These are phyloP conservation scores for Muntiacus reevesi DNA, from an alignment of 2,113 vertebrate species.

Conservation along the genomic window DNA sequence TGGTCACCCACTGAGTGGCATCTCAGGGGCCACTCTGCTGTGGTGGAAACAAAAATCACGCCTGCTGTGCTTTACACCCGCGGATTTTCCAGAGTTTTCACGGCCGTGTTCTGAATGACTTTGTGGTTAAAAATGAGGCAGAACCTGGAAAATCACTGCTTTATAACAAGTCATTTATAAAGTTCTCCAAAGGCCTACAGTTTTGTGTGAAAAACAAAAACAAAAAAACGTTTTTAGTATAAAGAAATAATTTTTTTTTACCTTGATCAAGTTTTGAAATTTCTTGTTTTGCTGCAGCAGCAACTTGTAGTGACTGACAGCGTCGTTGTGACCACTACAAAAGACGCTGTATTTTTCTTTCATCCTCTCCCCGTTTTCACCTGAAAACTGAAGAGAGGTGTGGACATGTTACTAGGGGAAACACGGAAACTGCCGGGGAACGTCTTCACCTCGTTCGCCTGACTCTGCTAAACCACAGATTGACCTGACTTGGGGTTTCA, in stretches of 20 bases:
- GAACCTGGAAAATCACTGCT: neutral
- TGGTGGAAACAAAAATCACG: neutral
- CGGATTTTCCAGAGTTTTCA: neutral
- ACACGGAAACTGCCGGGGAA: accelerated
- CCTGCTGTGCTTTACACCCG: neutral
- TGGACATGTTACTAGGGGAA: neutral
- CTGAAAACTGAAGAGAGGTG: slow-evolving; percentile 88
- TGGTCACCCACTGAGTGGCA: neutral
- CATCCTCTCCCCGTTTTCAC: slow-evolving; percentile 91
- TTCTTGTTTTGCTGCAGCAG: slow-evolving; percentile 94
- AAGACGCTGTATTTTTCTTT: slow-evolving; percentile 92
- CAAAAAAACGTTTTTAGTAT: neutral
- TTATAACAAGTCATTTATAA: neutral
- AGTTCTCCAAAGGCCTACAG: neutral
- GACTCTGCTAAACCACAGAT: neutral
- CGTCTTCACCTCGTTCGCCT: accelerated
- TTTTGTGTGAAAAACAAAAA: neutral
- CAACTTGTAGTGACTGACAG: slow-evolving; percentile 92
- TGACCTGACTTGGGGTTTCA: neutral
- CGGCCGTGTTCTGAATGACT: neutral
- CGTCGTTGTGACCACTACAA: slow-evolving; percentile 92
- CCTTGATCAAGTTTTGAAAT: slow-evolving; percentile 95
- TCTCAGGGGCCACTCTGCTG: neutral
- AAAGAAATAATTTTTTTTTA: slow-evolving; percentile 67
- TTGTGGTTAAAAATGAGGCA: neutral